Conservation (phyloP, 2,888 invertebrate genomes). For the Pyrocoelia pectoralis region DNA sequence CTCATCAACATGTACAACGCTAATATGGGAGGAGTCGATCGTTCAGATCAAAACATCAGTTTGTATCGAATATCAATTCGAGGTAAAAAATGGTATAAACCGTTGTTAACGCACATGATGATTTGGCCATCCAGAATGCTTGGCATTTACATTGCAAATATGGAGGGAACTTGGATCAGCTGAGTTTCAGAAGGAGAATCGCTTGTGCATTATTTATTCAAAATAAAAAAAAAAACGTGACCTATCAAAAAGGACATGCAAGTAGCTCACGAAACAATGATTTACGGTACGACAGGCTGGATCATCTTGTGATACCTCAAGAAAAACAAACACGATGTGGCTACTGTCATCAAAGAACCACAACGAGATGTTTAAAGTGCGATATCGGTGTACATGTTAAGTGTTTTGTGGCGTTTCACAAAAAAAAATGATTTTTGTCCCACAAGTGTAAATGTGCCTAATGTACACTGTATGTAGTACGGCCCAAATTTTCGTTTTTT, state of each 20-base stretch:
- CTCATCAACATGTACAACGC: conserved; percentile 39
- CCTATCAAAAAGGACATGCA: no score
- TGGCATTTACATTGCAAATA: conserved; percentile 42
- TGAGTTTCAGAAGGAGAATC: no score
- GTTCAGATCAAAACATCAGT: conserved; percentile 44
- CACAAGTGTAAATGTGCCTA: no score
- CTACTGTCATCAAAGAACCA: conserved; percentile 6
- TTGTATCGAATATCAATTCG: conserved; percentile 41
- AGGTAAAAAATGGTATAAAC: conserved; percentile 49
- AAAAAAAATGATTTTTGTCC: no score
- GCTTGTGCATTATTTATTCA: no score
- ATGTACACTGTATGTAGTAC: no score
- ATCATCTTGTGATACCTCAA: conserved; percentile 7
- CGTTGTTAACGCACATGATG: conserved; percentile 44
- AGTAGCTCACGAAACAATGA: conserved; percentile 35
- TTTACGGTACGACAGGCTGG: conserved; percentile 6
- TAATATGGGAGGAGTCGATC: conserved; percentile 47
- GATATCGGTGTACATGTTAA: neutral
- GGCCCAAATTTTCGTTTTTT: no score
- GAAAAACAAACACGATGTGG: conserved; percentile 11
- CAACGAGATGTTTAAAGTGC: conserved; percentile 8
- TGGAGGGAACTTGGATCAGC: conserved; percentile 25
- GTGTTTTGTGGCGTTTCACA: neutral
- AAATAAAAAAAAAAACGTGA: no score
- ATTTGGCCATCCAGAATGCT: conserved; percentile 44